phyloP scores from a whole-genome alignment of 2,113 vertebrate genomes.

The Cacatua alba region DNA sequence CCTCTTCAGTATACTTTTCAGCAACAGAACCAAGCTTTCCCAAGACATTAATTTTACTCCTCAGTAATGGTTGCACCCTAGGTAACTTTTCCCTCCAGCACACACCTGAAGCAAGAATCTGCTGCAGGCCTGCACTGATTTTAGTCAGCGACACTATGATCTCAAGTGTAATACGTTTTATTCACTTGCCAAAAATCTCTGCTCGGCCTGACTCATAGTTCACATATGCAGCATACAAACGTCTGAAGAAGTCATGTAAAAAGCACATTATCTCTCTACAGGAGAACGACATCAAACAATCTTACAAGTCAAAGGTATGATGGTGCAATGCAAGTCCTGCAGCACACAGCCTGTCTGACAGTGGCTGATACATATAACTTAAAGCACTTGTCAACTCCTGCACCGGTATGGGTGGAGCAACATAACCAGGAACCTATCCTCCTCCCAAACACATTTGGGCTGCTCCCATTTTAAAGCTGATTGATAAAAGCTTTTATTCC shows the following conservation, averaged over 20 bases:
- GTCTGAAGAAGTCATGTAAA: neutral
- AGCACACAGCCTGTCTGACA: neutral
- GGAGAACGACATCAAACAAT: neutral
- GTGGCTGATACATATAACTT: too few species aligned
- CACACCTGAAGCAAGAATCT: neutral
- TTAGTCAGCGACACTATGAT: neutral
- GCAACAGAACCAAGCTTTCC: neutral
- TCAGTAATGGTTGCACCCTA: neutral
- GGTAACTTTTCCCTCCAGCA: neutral
- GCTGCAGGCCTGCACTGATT: neutral
- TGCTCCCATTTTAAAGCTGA: neutral
- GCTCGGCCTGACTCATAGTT: conserved; percentile 12
- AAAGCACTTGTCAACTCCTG: neutral
- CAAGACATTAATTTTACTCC: neutral
- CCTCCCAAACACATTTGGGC: neutral
- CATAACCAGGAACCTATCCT: neutral
- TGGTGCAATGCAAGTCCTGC: accelerated
- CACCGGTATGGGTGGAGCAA: neutral
- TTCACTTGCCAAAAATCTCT: neutral
- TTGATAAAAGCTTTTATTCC: neutral
- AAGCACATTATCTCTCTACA: neutral
- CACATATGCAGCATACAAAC: neutral
- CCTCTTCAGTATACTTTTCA: neutral
- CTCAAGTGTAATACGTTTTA: neutral
- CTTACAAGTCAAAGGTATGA: neutral